Evolutionary conservation across 2,113 vertebrate species (phyloP), one percentile per base, ranked within the genome.

Genomic region (Lepus americanus): DNA sequence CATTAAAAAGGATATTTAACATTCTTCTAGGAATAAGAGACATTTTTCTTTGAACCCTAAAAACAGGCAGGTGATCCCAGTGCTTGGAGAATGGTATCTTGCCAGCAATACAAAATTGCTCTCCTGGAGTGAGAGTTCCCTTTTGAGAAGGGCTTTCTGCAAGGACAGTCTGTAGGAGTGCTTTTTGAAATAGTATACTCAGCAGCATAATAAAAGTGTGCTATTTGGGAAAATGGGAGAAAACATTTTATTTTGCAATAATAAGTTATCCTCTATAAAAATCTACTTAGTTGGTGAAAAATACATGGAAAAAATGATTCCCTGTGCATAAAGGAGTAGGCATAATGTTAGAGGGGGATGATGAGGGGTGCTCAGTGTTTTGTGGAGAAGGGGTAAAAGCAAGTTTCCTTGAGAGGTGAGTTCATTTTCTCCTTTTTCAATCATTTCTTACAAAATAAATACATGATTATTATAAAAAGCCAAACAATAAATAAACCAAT

Each of bases 1-100:
- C 53, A 63, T 89, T 94, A 61, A 63, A 95, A 81, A 92, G 17
- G 55, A 87, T 89, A 89, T 91, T 95, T 92, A 70, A 31, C 25
- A 49, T 87, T 94, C 77, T 95, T 87, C 39, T 85, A 61, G 80
- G 94, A 95, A 85, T 3, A 79, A 89, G 33, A 87, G 59, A 92
- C 67, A 95, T 85, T 90, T 93, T 92, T 20, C 80, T 94, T 92
- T 51, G 69, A 92, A 96, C 90, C 84, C 81, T 53, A 67, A 25
- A 36, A 87, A 93, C 13, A 64, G 3, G 73, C n/a, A 85, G 66
- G 14, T 81, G 55, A 90, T 90, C 67, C 44, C 49, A 90, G 61
- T 55, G 55, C 64, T 55, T 64, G 17, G 66, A 79, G 64, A 78
- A 20, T 49, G 31, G 81, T 91, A 92, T 9, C 74, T 91, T 95